Percentiles rank a stretch among this genome's conserved stretches.
Conservation (phyloP, 53 echinoderm and acorn worm species). For the Apostichopus leukothele region DNA sequence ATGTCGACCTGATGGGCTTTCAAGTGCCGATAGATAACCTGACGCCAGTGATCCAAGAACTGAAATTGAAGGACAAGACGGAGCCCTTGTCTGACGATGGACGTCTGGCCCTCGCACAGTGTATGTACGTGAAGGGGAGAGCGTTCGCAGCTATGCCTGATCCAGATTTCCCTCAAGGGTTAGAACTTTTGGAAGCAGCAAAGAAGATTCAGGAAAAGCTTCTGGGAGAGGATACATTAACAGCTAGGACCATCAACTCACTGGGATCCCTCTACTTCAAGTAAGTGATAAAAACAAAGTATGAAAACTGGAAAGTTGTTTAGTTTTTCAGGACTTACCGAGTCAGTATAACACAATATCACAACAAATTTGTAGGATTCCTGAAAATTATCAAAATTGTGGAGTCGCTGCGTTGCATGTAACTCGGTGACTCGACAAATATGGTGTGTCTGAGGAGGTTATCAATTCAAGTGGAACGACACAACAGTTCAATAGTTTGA, state of each 20-base stretch:
- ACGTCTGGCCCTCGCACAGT: slow-evolving; percentile 61
- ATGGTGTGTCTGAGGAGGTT: too few relatives aligned
- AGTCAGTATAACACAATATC: not conserved
- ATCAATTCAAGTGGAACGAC: too few relatives aligned
- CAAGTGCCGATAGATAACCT: slow-evolving; percentile 11
- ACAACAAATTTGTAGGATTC: not conserved
- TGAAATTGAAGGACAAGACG: not conserved
- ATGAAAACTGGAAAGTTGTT: not conserved
- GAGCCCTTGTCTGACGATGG: slow-evolving; percentile 21
- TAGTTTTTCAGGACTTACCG: not conserved
- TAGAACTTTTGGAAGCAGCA: slow-evolving; percentile 56
- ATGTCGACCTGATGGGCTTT: slow-evolving; percentile 36
- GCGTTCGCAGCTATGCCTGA: slow-evolving; percentile 35
- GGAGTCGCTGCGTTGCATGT: too few relatives aligned
- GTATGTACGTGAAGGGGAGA: slow-evolving; percentile 66
- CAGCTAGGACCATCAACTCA: slow-evolving; percentile 79
- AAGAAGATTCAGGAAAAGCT: slow-evolving; percentile 49
- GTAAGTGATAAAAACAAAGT: slow-evolving; percentile 26
- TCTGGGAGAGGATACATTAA: slow-evolving; percentile 61
- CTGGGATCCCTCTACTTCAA: slow-evolving; percentile 76
- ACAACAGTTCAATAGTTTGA: too few relatives aligned
- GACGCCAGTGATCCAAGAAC: slow-evolving; percentile 43
- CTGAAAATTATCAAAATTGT: too few relatives aligned
- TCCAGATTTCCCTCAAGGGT: slow-evolving; percentile 54
- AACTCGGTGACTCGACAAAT: too few relatives aligned